Base-by-base conservation (phyloP, 1,140 invertebrate species). In the Drosophila bocqueti region DNA sequence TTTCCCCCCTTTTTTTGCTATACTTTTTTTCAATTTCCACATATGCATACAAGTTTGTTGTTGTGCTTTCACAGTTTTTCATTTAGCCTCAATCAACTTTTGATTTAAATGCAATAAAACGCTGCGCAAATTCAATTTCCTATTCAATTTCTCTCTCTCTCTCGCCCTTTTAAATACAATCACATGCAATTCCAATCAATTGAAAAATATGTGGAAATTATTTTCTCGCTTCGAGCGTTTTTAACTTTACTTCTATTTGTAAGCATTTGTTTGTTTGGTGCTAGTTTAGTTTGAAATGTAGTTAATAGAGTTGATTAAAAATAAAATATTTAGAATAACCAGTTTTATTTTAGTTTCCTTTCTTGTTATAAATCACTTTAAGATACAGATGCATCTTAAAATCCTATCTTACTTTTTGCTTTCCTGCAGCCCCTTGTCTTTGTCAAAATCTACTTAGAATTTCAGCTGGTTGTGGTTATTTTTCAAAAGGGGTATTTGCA, bases 381-480 rank as follows among this genome's bases (percentile, higher is more conserved):
- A n/a, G 6, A 40, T 40, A 40, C 15, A 40, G 2, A 40, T 29
- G 2, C 31, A 26, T 40, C 13, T 18, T 11, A 34, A 31, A 55
- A 40, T 36, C 34, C 4, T 36, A 13, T 11, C 11, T 36, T 36
- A 4, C 34, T 10, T 36, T 13, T 52, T n/a, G 5, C 36, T 43
- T 31, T 24, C 24, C 18, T 21, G 4, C 6, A 11, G 4, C 8
- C 21, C 38, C 52, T 55, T 68, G 47, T 40, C 59, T 52, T 49
- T 52, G 60, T 21, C 54, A 38, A 57, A 58, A 69, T 62, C 8
- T n/a, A 38, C 42, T 54, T 74, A 61, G 50, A 36, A 72, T 76
- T 79, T 76, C 57, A 64, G 57, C 59, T 63, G 36, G 4, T 77
- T 86, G 83, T 29, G 83, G 83, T 81, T 82, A 47, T 68, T 77